Percentiles rank a stretch among this genome's conserved stretches.
phyloP scores from a whole-genome alignment of 2,888 invertebrate species.

The Sinopyrophorus schimmeli region DNA sequence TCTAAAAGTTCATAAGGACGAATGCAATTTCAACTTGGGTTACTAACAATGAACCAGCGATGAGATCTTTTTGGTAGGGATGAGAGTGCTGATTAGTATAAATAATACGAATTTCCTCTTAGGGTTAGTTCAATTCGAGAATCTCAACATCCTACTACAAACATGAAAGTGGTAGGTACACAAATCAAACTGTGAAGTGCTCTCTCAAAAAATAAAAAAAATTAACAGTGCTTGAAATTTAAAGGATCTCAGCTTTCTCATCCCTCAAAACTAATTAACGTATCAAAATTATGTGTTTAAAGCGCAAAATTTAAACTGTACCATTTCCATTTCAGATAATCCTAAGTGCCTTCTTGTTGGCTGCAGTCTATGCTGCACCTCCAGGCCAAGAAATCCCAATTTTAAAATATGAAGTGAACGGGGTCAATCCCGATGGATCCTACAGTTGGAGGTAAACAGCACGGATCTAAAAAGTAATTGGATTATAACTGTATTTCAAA shows the following conservation, averaged over 20 bases:
- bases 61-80: constrained; percentile 16
- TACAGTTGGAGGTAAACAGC: constrained; percentile 60
- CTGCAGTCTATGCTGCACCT: constrained; percentile 4
- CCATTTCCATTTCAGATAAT: background rate
- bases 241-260: background rate
- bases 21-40: background rate
- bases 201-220: background rate
- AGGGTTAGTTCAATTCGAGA: constrained; percentile 8
- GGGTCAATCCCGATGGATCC: constrained; percentile 65
- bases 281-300: background rate
- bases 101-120: constrained; percentile 6
- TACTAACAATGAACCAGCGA: constrained; percentile 8
- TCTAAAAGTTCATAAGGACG: constrained; percentile 18
- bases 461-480: background rate
- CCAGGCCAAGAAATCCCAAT: constrained; percentile 53
- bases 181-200: background rate
- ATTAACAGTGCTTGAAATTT: background rate
- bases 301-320: too few relatives aligned
- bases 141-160: constrained; percentile 1
- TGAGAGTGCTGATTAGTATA: constrained; percentile 8
- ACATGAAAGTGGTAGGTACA: constrained; percentile 13
- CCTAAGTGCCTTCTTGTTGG: background rate
- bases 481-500: background rate
- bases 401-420: constrained; percentile 63
- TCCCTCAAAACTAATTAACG: background rate